Evolutionary conservation across 2,113 vertebrate species (phyloP).

Genomic region (Ramphastos sulfuratus): DNA sequence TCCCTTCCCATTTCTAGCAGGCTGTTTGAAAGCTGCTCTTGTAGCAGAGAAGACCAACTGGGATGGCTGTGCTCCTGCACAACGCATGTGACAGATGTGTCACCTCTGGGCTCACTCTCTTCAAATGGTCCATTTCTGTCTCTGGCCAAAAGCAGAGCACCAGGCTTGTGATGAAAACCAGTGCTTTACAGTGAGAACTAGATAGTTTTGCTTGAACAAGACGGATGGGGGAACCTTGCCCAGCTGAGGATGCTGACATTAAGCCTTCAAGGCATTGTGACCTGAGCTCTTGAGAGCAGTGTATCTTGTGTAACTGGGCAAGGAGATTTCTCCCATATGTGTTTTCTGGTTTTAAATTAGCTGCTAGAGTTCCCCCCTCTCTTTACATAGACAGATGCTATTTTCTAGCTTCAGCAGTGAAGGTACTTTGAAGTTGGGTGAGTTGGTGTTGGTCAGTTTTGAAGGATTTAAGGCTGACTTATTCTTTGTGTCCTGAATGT

Average conservation of each 20-base stretch:
- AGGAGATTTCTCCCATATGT: not conserved
- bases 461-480: not conserved
- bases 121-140: conserved; percentile 6
- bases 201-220: not conserved
- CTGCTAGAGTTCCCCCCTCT: not conserved
- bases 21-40: not conserved
- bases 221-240: not conserved
- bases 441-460: not conserved
- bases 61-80: not conserved
- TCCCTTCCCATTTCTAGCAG: not conserved
- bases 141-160: not conserved
- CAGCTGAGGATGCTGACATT: not conserved
- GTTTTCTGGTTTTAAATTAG: not conserved
- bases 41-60: not conserved
- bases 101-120: not conserved
- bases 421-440: not conserved
- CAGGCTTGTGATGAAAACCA: not conserved
- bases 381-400: not conserved
- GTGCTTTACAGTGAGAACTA: not conserved
- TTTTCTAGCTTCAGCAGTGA: not conserved
- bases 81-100: not conserved
- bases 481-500: not conserved
- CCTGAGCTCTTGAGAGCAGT: not conserved
- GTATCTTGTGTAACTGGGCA: not conserved
- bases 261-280: not conserved